Evolutionary conservation across 1,140 invertebrate species (phyloP), one percentile per base, ranked within the genome.

Genomic region (Zaprionus africanus): DNA sequence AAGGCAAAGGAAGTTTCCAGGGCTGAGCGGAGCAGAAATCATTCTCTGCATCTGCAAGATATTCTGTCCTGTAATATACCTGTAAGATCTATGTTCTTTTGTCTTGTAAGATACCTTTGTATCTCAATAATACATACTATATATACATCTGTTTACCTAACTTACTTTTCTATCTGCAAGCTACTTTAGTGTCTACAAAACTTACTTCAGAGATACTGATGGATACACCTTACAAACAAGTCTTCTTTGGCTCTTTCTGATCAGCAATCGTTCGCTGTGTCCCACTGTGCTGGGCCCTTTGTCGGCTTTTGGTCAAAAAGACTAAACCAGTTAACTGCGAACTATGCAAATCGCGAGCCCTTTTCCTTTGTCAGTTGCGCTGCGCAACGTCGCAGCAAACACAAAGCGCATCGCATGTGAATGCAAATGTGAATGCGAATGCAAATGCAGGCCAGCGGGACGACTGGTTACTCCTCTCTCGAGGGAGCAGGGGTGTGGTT

Each of bases 271-370:
- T 26, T 13, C 53, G 0, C 0, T 28, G 2, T 7, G 1, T 4
- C 4, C 63, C 63, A 65, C 63, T 65, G 62, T 64, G 57, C 49
- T 19, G 13, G 19, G 57, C 26, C 53, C 34, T 38, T 46, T 58
- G 65, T 57, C 46, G 66, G 60, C 56, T 49, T 74, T 66, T 26
- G 34, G 31, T 53, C 15, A 43, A 56, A 9, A 15, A 62, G 65
- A 68, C 17, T 49, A 74, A 67, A 38, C 49, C 19, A 60, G 63
- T 73, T 68, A 28, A 54, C 22, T 65, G 62, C 9, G 43, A 62
- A 62, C 57, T 74, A 74, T 74, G 71, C 63, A 74, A 74, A 74
- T 74, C 41, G 65, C 65, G 38, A 61, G 65, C 71, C 65, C 71
- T 69, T 67, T 74, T 64, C 49, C n/a, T 38, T 67, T 67, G 49